Conservation (phyloP, 2,113 vertebrate genomes). For the Barnardius zonarius region DNA sequence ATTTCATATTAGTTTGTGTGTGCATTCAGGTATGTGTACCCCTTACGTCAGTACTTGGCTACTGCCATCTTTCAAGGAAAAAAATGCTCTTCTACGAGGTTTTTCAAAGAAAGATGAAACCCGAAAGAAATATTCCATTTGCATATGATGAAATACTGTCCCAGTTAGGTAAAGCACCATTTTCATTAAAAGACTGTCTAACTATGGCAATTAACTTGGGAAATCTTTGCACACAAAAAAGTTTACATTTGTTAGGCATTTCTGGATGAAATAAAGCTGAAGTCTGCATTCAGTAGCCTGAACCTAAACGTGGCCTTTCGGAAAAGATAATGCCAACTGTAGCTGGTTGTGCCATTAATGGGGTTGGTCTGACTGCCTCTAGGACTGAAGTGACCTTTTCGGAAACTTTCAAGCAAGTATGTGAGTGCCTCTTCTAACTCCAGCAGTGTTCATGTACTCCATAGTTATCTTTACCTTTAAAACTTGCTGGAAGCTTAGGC, state of each 20-base stretch:
- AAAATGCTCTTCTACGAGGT: neutral
- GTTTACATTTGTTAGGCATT: neutral
- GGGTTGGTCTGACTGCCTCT: slow-evolving; percentile 29
- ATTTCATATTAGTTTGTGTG: neutral
- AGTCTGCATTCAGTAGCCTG: neutral
- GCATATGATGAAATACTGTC: neutral
- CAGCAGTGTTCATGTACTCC: neutral
- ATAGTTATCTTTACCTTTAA: neutral
- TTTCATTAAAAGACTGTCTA: neutral
- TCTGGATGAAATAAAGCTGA: neutral
- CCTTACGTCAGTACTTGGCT: neutral
- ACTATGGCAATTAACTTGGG: neutral
- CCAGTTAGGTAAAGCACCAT: neutral
- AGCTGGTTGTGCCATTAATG: neutral
- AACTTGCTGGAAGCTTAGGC: neutral
- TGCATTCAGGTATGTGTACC: neutral
- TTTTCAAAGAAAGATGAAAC: neutral
- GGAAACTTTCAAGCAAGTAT: neutral
- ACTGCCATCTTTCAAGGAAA: neutral
- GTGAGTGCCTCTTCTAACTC: neutral
- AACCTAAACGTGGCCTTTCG: slow-evolving; percentile 33
- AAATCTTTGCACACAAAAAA: neutral
- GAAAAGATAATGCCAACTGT: slow-evolving; percentile 1
- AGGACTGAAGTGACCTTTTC: slow-evolving; percentile 45
- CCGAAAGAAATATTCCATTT: neutral